phyloP scores from a whole-genome alignment of 2,797 vertebrate genomes.

The Danio albolineatus region DNA sequence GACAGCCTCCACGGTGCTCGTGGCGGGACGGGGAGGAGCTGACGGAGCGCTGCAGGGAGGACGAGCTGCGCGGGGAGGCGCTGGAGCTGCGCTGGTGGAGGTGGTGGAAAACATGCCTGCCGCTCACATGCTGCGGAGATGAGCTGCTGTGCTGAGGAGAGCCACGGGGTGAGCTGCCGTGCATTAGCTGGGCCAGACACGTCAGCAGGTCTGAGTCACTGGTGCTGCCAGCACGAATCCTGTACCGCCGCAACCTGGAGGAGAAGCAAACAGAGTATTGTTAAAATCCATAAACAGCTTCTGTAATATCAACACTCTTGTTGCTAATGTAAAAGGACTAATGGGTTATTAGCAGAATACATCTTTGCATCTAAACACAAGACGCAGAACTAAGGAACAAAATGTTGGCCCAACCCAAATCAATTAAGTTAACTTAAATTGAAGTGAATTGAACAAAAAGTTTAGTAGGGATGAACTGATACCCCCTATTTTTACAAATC shows the following conservation, averaged over 20 bases:
- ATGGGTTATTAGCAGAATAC: too few species aligned
- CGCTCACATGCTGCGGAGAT: slow-evolving; percentile 81
- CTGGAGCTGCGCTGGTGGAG: slow-evolving; percentile 90
- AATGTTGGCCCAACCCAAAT: too few species aligned
- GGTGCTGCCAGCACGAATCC: slow-evolving; percentile 90
- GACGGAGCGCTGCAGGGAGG: slow-evolving; percentile 93
- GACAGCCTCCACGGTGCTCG: slow-evolving; percentile 78
- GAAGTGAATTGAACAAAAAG: too few species aligned
- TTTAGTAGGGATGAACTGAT: too few species aligned
- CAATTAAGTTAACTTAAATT: too few species aligned
- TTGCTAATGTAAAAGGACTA: too few species aligned
- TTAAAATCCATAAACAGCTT: not conserved
- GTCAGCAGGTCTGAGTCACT: slow-evolving; percentile 95
- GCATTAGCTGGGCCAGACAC: slow-evolving; percentile 95
- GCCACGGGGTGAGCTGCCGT: slow-evolving; percentile 82
- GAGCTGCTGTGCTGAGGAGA: slow-evolving; percentile 85
- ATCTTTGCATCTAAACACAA: too few species aligned
- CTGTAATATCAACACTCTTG: too few species aligned
- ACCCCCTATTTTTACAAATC: too few species aligned
- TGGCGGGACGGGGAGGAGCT: slow-evolving; percentile 94
- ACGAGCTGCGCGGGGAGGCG: slow-evolving; percentile 93
- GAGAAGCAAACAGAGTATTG: not conserved
- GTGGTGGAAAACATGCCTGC: slow-evolving; percentile 82
- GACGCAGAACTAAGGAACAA: too few species aligned
- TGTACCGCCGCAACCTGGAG: slow-evolving; percentile 89